Evolutionary conservation across 2,113 vertebrate species (phyloP), one percentile per base, ranked within the genome.

Genomic region (Menura novaehollandiae): DNA sequence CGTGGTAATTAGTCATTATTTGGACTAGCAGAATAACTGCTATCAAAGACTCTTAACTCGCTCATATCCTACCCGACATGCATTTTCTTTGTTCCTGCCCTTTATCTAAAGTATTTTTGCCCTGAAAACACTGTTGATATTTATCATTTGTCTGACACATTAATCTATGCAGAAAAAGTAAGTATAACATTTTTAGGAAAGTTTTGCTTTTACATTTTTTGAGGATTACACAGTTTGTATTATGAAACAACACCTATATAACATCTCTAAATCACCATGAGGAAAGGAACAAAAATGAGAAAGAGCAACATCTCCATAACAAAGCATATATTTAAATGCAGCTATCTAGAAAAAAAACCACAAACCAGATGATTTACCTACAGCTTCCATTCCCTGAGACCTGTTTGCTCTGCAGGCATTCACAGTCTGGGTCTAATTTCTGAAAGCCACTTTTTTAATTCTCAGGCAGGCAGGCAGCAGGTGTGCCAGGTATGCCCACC

Each of bases 1-100:
- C 19, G 60, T 88, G 81, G 93, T 85, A 93, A 97, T 97, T 97
- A 96, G 94, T 96, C 96, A 93, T 91, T 95, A 97, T 97, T 96
- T 97, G 89, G 93, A 97, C 92, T 96, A 93, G 96, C 94, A 95
- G 91, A 95, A 77, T 96, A 92, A 97, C 86, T 46, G 63, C 67
- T 89, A 88, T 51, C 94, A 93, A 58, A 95, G 89, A 89, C 82
- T 97, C 92, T 88, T 90, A 73, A 97, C 79, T 96, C 91, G 30
- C 91, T 96, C 92, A 15, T 64, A 76, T 95, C 91, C 74, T 79
- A 67, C 59, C 15, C 47, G 0, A 82, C 74, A 5, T 11, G 5
- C 39, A 49, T 62, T 89, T 73, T 37, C 89, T 96, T 91, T 93
- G 91, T 91, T 69, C 87, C 69, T 76, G 49, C 83, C 73, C 88